These are phyloP conservation scores for Labeo rohita DNA, from an alignment of 2,113 vertebrate genomes.

Conservation along the genomic window DNA sequence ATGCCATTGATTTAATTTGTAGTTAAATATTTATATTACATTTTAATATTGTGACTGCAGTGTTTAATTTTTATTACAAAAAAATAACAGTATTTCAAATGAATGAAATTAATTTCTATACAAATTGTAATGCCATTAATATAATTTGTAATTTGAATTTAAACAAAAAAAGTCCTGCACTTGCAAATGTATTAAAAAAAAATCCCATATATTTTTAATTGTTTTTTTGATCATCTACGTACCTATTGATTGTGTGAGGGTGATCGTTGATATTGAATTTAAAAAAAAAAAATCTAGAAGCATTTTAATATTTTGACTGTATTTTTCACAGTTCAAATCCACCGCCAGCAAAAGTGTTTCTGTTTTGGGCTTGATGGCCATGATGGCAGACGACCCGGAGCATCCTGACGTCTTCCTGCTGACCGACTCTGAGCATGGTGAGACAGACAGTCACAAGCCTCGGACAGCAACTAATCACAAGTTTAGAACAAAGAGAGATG, in stretches of 20 bases:
- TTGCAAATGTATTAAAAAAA: no score
- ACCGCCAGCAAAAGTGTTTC: slow-evolving; percentile 89
- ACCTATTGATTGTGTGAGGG: no score
- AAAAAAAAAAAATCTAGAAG: no score
- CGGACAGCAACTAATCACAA: not conserved
- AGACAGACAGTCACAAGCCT: slow-evolving; percentile 49
- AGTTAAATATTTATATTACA: not conserved
- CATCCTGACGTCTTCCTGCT: slow-evolving; percentile 94
- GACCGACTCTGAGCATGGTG: slow-evolving; percentile 96
- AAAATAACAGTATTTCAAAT: not conserved
- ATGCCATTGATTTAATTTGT: not conserved
- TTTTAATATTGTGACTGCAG: not conserved
- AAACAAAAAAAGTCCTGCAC: no score
- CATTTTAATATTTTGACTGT: not conserved
- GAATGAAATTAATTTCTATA: not conserved
- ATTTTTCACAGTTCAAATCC: slow-evolving; percentile 89
- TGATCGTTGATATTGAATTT: no score
- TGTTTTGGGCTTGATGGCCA: slow-evolving; percentile 95
- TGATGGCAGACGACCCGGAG: slow-evolving; percentile 97
- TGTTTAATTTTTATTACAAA: not conserved
- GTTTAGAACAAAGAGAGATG: not conserved
- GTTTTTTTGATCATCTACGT: no score
- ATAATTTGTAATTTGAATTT: not conserved
- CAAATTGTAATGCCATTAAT: not conserved
- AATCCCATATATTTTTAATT: no score